These are phyloP conservation scores for Microtus oregoni DNA, from an alignment of 2,113 vertebrate species.

Conservation along the genomic window DNA sequence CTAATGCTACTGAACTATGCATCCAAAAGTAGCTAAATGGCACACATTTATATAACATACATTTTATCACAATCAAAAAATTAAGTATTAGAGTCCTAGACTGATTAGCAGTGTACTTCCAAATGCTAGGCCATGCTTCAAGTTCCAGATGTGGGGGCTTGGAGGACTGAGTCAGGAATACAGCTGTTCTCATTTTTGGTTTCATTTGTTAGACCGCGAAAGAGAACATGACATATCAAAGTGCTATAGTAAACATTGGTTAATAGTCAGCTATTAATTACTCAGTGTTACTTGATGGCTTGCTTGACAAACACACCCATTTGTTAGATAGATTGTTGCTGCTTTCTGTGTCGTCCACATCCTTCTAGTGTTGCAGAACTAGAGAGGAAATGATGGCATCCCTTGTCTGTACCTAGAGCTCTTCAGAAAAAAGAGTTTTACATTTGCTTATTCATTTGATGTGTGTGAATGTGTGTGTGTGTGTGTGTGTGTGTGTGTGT, in stretches of 20 bases:
- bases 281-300: neutral
- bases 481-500: neutral
- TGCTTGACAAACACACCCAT: neutral
- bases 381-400: neutral
- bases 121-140: neutral
- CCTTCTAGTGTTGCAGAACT: neutral
- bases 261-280: slow-evolving; percentile 1
- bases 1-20: neutral
- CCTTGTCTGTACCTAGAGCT: neutral
- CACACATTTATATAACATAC: neutral
- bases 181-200: neutral
- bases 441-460: neutral
- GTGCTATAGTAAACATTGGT: neutral
- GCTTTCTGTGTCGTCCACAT: neutral
- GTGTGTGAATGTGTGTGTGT: neutral
- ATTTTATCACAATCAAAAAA: neutral
- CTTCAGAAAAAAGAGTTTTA: neutral
- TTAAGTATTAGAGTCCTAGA: neutral
- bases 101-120: neutral
- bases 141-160: neutral
- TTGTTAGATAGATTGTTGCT: neutral
- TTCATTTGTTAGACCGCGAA: neutral
- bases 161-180: neutral
- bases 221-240: neutral
- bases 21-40: neutral